Evolutionary conservation across 2,888 invertebrate genomes (phyloP), one percentile per base, ranked within the genome.

Genomic region (Dryomyza anilis): DNA sequence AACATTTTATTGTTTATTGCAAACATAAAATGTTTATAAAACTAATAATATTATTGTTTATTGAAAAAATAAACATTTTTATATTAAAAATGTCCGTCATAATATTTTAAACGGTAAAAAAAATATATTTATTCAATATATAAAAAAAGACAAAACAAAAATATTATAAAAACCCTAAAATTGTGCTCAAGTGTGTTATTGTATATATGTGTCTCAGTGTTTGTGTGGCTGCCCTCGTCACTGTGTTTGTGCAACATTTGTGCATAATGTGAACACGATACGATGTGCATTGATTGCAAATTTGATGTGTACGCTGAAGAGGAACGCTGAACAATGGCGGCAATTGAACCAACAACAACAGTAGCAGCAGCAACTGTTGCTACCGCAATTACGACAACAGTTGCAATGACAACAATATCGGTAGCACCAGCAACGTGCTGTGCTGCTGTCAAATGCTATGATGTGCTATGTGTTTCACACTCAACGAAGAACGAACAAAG

Each of bases 151-250:
- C n/a, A n/a, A n/a, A n/a, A n/a, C n/a, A n/a, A n/a, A n/a, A n/a
- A n/a, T n/a, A n/a, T n/a, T n/a, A n/a, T n/a, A n/a, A n/a, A n/a
- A n/a, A n/a, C n/a, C n/a, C n/a, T n/a, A n/a, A n/a, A n/a, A n/a
- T n/a, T n/a, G 48, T 46, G n/a, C 39, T 61, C 14, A 50, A 46
- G 58, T 16, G 33, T 59, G 58, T 27, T 60, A 48, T 43, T 30
- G 29, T 62, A 43, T 45, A 25, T 23, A 19, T 63, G 56, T 33
- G 45, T 56, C 16, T n/a, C 30, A 10, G n/a, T 33, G 14, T 52
- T 14, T 61, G 10, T 43, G 33, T 25, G 30, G 55, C 48, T 63
- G 25, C 45, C 21, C 48, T 16, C 16, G 12, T 10, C 30, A 12
- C 29, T 33, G 3, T 21, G 12, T 14, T 21, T 36, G 33, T 45